Base-by-base conservation (phyloP, 2,113 vertebrate genomes). In the Heterotilapia buettikoferi region DNA sequence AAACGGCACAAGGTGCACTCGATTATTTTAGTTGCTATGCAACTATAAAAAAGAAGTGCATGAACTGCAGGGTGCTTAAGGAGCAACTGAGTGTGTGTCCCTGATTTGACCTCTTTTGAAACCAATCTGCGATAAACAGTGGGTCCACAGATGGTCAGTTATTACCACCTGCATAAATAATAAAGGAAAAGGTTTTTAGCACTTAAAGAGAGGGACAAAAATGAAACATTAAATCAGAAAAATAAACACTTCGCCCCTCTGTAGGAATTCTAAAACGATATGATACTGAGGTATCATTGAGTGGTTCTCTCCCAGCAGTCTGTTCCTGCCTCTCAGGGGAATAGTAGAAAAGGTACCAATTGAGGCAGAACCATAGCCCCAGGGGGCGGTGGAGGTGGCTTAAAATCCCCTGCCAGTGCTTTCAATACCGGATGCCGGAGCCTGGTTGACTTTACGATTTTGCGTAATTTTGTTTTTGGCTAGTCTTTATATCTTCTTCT, bases 401-500 rank as follows among this genome's bases (percentile, higher is more conserved):
- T 91, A 61, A 66, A 90, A 83, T 92, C 40, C 80, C 9, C 14
- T 80, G 36, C 54, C 78, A 24, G 83, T 82, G 80, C 88, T 88
- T 88, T 94, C 80, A 88, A 6, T 88, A 84, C 84, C 12, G 4
- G 86, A 82, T 79, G 66, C 81, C 84, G 57, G 43, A 80, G 80
- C 29, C 43, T 43, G 56, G 53, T 56, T 80, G 56, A 82, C 61
- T 57, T 91, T 11, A 68, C 36, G 13, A 59, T 91, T 93, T 52
- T 73, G 14, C 29, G 16, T 56, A 61, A 68, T 79, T 73, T 83
- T 82, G 45, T 73, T 83, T 80, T 82, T 80, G 79, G 13, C 14
- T 81, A 71, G 80, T 73, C 83, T 88, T 91, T 89, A 92, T 89
- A 93, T 88, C 83, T 91, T 71, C 54, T 40, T 50, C 59, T 85